Evolutionary conservation across 2,113 vertebrate genomes (phyloP).

Genomic region (Agapornis roseicollis): DNA sequence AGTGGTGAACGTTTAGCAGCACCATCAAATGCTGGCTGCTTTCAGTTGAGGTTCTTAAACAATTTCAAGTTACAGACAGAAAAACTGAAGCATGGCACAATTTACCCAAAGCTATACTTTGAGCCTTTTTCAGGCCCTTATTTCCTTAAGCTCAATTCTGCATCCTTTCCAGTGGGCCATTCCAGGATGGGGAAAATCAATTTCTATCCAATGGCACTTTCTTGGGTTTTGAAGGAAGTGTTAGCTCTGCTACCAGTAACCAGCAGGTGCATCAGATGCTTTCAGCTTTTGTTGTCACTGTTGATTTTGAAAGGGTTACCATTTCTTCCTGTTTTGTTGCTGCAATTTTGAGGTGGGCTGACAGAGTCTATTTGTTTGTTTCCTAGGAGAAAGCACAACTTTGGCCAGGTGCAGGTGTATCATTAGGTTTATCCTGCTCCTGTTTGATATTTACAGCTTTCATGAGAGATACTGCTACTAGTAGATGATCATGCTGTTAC

Average conservation of each 20-base stretch:
- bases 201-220: background rate
- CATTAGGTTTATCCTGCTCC: background rate
- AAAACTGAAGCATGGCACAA: background rate
- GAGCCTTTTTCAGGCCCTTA: background rate
- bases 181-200: background rate
- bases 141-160: background rate
- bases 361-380: background rate
- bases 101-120: background rate
- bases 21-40: background rate
- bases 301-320: background rate
- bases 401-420: background rate
- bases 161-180: background rate
- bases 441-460: slow-evolving; percentile 13
- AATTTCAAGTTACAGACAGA: background rate
- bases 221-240: background rate
- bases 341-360: background rate
- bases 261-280: background rate
- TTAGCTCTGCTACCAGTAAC: background rate
- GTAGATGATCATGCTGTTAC: slow-evolving; percentile 41
- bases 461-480: slow-evolving; percentile 10
- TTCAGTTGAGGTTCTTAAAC: background rate
- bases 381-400: background rate
- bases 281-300: background rate
- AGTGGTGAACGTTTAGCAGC: background rate
- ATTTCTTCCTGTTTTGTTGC: background rate